Conservation (phyloP, 2,113 vertebrate genomes). For the Macaca fascicularis region T2T-MFA8v1.1 NC_088395.1:130303501-130304000, state of each 20-base stretch:
- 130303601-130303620: background rate
- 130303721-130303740: background rate
- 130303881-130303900: background rate
- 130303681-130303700: background rate
- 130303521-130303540: background rate
- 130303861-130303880: background rate
- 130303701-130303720: conserved; percentile 23
- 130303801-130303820: background rate
- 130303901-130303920: background rate
- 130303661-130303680: conserved; percentile 16
- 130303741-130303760: conserved; percentile 13
- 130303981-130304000: conserved; percentile 1
- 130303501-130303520: conserved; percentile 27
- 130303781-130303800: conserved; percentile 1
- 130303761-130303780: background rate
- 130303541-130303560: background rate
- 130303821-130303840: background rate
- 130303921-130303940: background rate
- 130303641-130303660: conserved; percentile 12
- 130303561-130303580: conserved; percentile 25
- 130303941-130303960: background rate
- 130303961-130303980: conserved; percentile 31
- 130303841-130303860: background rate
- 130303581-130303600: conserved; percentile 19
- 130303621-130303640: background rate